Percentiles rank a stretch among this genome's conserved stretches.
Conservation (phyloP, 2,888 invertebrate species). For the Cybosia mesomella region DNA sequence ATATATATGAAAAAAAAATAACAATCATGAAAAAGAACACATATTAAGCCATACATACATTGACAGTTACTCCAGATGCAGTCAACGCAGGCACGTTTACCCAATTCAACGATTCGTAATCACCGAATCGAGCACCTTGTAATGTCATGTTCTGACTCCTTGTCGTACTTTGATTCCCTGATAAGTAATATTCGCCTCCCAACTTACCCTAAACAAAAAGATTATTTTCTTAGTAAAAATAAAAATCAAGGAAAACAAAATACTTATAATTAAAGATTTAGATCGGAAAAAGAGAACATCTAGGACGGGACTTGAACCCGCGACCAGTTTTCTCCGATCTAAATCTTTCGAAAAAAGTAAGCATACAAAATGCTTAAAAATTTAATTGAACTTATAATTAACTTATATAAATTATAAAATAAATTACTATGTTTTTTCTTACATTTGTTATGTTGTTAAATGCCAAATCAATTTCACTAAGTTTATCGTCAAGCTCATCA, state of each 20-base stretch:
- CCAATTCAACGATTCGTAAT: constrained; percentile 37
- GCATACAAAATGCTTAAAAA: too few relatives aligned
- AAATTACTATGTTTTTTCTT: constrained; percentile 21
- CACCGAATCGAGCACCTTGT: constrained; percentile 44
- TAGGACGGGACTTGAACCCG: too few relatives aligned
- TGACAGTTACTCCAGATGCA: constrained; percentile 54
- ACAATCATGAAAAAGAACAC: constrained; percentile 55
- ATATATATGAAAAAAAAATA: not conserved
- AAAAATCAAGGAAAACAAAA: not conserved
- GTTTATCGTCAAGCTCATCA: constrained; percentile 29
- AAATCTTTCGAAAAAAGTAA: too few relatives aligned
- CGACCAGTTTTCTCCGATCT: too few relatives aligned
- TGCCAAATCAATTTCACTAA: constrained; percentile 40
- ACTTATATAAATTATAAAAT: too few relatives aligned
- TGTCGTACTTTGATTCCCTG: constrained; percentile 30
- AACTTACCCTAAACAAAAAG: constrained; percentile 46
- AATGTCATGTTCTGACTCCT: constrained; percentile 37
- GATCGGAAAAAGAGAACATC: too few relatives aligned
- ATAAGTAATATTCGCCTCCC: constrained; percentile 57
- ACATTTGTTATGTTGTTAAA: constrained; percentile 46
- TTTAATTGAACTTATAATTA: too few relatives aligned
- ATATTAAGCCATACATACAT: constrained; percentile 50
- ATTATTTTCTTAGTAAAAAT: not conserved
- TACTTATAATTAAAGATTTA: too few relatives aligned
- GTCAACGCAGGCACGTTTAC: constrained; percentile 22